A percentile compares a stretch with the other conserved stretches of the same genome.
phyloP scores from a whole-genome alignment of 2,113 vertebrate species.

The Okapia johnstoni region DNA sequence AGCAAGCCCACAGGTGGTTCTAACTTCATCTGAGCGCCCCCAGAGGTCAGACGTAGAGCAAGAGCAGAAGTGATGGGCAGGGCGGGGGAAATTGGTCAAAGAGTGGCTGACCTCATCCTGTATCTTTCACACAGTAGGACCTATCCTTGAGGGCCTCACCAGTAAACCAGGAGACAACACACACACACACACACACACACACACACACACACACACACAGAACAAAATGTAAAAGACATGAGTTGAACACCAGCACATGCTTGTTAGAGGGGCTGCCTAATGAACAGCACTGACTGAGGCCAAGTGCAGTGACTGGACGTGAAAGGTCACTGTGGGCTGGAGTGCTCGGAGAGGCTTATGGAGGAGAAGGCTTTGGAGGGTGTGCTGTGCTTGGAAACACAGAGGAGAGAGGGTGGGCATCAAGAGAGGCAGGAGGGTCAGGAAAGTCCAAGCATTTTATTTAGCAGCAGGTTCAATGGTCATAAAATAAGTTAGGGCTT shows the following conservation, averaged over 20 bases:
- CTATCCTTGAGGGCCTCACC: background rate
- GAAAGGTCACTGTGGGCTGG: background rate
- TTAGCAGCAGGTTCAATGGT: background rate
- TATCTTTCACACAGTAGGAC: background rate
- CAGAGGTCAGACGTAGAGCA: background rate
- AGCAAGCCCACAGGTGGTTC: background rate
- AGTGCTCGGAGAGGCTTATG: background rate
- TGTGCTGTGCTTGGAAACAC: background rate
- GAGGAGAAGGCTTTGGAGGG: background rate
- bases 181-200: background rate
- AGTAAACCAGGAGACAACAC: background rate
- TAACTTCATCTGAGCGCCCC: background rate
- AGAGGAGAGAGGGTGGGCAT: background rate
- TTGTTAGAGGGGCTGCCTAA: background rate
- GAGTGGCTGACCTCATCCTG: accelerated
- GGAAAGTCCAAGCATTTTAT: background rate
- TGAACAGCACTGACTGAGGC: background rate
- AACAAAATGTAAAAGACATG: background rate
- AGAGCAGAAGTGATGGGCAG: accelerated
- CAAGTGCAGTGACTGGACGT: background rate
- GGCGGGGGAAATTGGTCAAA: accelerated
- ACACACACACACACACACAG: background rate
- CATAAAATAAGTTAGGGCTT: background rate
- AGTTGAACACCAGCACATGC: background rate
- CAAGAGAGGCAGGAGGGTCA: background rate